Percentiles rank a stretch among this genome's conserved stretches.
Conservation (phyloP, 1,140 invertebrate genomes). For the Branchinecta lynchi region DNA sequence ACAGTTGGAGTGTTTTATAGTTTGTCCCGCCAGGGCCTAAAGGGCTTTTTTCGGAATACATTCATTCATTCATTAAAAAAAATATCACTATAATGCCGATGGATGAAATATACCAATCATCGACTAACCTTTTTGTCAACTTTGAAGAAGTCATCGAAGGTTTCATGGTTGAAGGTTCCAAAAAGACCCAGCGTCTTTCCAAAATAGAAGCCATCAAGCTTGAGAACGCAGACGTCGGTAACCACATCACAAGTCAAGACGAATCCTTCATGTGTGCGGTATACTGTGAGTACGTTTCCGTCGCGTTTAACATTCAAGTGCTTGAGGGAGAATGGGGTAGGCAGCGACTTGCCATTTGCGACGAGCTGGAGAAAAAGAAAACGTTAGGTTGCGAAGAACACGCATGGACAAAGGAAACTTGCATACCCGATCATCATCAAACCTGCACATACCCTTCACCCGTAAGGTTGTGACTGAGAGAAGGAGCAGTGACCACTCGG, state of each 20-base stretch:
- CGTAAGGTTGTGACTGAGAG: too few relatives aligned
- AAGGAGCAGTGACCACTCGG: too few relatives aligned
- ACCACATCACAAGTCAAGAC: slow-evolving; percentile 36
- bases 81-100: too few relatives aligned
- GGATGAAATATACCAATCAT: too few relatives aligned
- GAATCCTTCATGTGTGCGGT: slow-evolving; percentile 18
- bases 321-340: slow-evolving; percentile 28
- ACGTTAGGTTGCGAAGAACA: not conserved
- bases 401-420: too few relatives aligned
- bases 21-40: too few relatives aligned
- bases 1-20: too few relatives aligned
- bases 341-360: slow-evolving; percentile 31
- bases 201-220: slow-evolving; percentile 59
- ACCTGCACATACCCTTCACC: too few relatives aligned
- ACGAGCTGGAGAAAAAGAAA: slow-evolving; percentile 26
- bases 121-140: slow-evolving; percentile 48
- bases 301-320: slow-evolving; percentile 19
- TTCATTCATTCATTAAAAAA: too few relatives aligned
- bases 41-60: too few relatives aligned
- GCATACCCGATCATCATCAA: too few relatives aligned
- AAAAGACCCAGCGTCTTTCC: slow-evolving; percentile 67
- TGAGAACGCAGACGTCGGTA: slow-evolving; percentile 44
- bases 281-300: slow-evolving; percentile 28
- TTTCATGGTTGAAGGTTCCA: slow-evolving; percentile 73
- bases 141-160: slow-evolving; percentile 52